Base-by-base conservation (phyloP, 2,113 vertebrate species). In the Periophthalmodon schlosseri region DNA sequence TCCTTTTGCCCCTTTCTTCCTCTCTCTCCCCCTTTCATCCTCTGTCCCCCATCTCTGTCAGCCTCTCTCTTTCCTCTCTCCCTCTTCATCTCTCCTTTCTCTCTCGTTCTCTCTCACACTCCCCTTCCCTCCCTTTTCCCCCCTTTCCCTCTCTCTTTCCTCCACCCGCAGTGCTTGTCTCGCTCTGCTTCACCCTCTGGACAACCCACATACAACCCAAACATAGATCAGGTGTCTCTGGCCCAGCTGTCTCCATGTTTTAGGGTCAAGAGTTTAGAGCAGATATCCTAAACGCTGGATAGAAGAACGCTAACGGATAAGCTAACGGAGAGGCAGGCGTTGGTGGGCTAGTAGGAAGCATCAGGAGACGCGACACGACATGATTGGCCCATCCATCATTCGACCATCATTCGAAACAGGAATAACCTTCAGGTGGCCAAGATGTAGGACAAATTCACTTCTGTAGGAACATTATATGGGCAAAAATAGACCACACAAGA, bases 191-290 rank as follows among this genome's bases (percentile, higher is more conserved):
- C 74, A 60, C 58, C 69, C 74, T 82, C 73, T 74, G 80, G 88
- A 89, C 86, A 81, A 88, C 86, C 85, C 82, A 63, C 66, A 88
- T 81, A 89, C 85, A 90, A 89, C 86, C 88, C 88, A 89, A 92
- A 90, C 91, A 92, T 11, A n/a, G 84, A 90, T 92, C 91, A 80
- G 13, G 73, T 92, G 86, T 89, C 91, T 85, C 64, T 54, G 0
- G 33, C 81, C 78, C 90, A 92, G 91, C 91, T 92, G 89, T 87
- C 85, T 65, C 72, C 87, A 77, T 89, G 90, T 91, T 92, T 85
- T 61, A 73, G 75, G 88, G 90, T 90, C 88, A 87, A 82, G 84
- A 83, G 87, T 84, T 89, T 61, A 71, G 21, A 11, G 18, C 75
- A 86, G 88, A 90, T 89, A 86, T 67, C 58, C 58, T 33, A 15